Percentiles rank a stretch among this genome's conserved stretches.
Conservation (phyloP, 2,797 vertebrate genomes). For the Chaetodon trifasciatus region DNA sequence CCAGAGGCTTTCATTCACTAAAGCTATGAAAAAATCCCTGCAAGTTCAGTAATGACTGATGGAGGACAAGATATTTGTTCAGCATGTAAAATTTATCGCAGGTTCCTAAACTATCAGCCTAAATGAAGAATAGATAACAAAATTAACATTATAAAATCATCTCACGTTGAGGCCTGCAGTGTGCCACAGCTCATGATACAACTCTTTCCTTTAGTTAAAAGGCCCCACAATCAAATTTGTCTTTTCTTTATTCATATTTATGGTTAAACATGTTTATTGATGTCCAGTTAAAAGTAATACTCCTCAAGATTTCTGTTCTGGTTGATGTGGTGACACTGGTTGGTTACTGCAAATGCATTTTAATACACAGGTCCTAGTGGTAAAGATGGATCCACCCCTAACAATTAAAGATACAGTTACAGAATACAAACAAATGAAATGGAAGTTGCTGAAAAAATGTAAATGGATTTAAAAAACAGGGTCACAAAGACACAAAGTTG, state of each 20-base stretch:
- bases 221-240: conserved; percentile 17
- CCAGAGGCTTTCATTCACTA: conserved; percentile 38
- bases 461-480: background rate
- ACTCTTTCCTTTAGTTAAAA: background rate
- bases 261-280: background rate
- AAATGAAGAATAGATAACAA: conserved; percentile 50
- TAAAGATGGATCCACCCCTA: background rate
- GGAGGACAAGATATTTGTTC: conserved; percentile 48
- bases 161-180: conserved; percentile 33
- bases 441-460: background rate
- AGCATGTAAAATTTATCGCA: conserved; percentile 41
- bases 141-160: conserved; percentile 56
- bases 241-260: conserved; percentile 11
- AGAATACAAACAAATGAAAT: background rate
- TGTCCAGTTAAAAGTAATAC: background rate
- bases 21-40: conserved; percentile 27
- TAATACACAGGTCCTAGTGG: background rate
- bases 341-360: background rate
- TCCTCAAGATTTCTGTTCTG: background rate
- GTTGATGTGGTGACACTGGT: background rate
- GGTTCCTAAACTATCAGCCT: conserved; percentile 50
- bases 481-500: background rate
- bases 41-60: conserved; percentile 49
- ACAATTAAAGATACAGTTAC: conserved; percentile 16
- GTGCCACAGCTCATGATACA: conserved; percentile 23